Evolutionary conservation across 2,797 vertebrate species (phyloP).

Genomic region (Pygocentrus nattereri): DNA sequence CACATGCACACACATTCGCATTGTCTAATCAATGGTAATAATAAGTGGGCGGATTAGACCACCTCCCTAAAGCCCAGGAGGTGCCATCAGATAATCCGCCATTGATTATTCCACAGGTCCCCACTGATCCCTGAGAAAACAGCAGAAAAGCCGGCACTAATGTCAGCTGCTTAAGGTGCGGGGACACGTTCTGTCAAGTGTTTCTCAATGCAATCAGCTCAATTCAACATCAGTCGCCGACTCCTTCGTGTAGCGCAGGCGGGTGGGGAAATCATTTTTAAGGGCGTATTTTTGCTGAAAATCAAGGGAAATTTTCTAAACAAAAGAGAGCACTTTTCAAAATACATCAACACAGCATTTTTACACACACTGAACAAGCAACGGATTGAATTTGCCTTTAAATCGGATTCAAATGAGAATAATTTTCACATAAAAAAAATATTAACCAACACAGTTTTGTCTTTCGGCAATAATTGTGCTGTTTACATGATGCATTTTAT

Average conservation of each 20-base stretch:
- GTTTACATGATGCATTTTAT: too few relatives aligned
- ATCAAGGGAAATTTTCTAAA: background rate
- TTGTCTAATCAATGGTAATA: slow-evolving; percentile 43
- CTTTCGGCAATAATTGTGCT: too few relatives aligned
- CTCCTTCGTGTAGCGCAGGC: background rate
- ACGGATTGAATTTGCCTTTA: too few relatives aligned
- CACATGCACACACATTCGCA: background rate
- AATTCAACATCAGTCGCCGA: slow-evolving; percentile 30
- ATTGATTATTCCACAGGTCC: slow-evolving; percentile 50
- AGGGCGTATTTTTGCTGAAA: background rate
- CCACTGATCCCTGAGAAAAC: slow-evolving; percentile 10
- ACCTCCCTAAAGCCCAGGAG: slow-evolving; percentile 35
- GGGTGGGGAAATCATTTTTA: background rate
- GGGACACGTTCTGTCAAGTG: slow-evolving; percentile 35
- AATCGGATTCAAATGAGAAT: too few relatives aligned
- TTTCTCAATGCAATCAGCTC: slow-evolving; percentile 35
- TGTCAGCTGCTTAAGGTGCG: slow-evolving; percentile 37
- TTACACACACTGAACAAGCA: too few relatives aligned
- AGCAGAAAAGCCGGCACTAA: slow-evolving; percentile 13
- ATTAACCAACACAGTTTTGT: too few relatives aligned
- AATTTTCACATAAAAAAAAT: too few relatives aligned
- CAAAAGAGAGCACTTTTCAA: background rate
- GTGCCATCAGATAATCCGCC: slow-evolving; percentile 47
- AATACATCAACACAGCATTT: background rate
- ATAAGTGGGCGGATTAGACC: slow-evolving; percentile 43